A percentile compares a stretch with the other conserved stretches of the same genome.
Conservation (phyloP, 2,888 invertebrate genomes). For the Spialia ferax region DNA sequence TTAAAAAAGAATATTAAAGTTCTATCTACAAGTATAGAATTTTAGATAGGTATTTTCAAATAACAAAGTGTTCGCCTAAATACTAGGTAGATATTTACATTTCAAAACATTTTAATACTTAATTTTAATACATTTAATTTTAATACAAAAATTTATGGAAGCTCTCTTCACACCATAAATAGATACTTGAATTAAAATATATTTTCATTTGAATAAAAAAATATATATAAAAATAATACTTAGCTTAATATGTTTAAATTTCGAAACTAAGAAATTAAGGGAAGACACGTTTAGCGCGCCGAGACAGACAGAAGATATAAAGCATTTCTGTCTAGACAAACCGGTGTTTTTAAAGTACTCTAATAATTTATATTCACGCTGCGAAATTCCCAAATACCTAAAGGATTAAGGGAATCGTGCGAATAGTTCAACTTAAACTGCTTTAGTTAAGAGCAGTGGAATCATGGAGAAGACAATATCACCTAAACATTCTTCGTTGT, state of each 20-base stretch:
- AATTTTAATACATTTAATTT: too few species aligned
- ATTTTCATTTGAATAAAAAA: too few species aligned
- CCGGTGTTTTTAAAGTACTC: conserved; percentile 15
- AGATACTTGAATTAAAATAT: too few species aligned
- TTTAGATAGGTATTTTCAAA: too few species aligned
- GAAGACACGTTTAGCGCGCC: not conserved
- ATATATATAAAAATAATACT: too few species aligned
- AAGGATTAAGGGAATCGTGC: not conserved
- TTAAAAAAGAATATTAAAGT: too few species aligned
- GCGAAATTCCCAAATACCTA: conserved; percentile 2
- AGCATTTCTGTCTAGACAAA: conserved; percentile 15
- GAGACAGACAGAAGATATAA: conserved; percentile 9
- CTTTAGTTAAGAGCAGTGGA: not conserved
- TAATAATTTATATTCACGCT: conserved; percentile 9
- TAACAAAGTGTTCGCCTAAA: too few species aligned
- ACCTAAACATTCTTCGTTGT: not conserved
- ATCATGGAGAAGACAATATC: not conserved
- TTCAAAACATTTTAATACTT: too few species aligned
- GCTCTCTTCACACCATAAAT: too few species aligned
- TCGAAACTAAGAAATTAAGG: not conserved
- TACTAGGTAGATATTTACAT: too few species aligned
- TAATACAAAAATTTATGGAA: too few species aligned
- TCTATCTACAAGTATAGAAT: too few species aligned
- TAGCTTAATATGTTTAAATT: not conserved
- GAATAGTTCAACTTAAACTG: not conserved